These are phyloP conservation scores for Macrophya alboannulata DNA, from an alignment of 2,888 invertebrate species.

Conservation along the genomic window DNA sequence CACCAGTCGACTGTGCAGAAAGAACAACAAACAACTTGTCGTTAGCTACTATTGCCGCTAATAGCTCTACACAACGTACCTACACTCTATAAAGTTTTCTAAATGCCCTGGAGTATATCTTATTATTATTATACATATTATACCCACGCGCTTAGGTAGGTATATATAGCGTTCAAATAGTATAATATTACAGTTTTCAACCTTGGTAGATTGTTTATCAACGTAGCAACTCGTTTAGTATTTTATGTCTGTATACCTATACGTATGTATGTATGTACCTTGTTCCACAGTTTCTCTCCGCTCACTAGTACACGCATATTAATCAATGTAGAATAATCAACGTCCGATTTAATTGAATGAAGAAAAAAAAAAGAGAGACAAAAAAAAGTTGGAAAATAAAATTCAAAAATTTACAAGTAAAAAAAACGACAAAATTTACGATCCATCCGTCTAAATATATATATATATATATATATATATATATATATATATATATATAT, in stretches of 20 bases:
- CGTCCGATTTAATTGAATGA: background rate
- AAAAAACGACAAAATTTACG: background rate
- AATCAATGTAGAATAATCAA: constrained; percentile 14
- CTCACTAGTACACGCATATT: background rate
- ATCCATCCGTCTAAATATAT: background rate
- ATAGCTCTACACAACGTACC: no score
- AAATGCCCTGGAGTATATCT: background rate
- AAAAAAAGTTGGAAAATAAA: background rate
- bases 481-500: no score
- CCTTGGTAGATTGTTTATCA: constrained; percentile 45
- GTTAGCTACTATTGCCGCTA: background rate
- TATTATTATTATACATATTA: background rate
- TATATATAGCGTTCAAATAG: constrained; percentile 13
- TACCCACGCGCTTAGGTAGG: background rate
- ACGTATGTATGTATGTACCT: background rate
- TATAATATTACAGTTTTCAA: constrained; percentile 42
- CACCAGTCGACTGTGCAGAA: background rate
- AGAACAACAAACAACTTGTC: background rate
- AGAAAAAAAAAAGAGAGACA: background rate
- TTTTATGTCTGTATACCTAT: background rate
- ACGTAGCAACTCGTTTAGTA: constrained; percentile 1
- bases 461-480: no score
- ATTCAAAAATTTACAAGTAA: no score
- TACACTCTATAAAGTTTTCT: no score
- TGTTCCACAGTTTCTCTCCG: no score